phyloP scores from a whole-genome alignment of 2,113 vertebrate species.

The Toxotes chatareus region DNA sequence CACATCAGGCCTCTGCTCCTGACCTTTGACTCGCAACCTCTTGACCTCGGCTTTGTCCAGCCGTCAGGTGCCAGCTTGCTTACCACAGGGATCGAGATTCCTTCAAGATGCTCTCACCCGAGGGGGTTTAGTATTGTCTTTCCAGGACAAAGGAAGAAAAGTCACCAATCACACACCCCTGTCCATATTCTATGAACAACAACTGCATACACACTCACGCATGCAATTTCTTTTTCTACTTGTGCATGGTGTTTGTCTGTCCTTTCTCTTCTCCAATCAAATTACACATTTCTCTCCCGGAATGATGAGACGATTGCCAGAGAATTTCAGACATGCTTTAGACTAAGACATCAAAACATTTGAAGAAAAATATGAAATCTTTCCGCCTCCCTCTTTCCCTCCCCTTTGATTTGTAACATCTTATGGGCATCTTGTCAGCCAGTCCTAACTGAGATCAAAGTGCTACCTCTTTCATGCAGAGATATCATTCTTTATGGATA shows the following conservation, averaged over 20 bases:
- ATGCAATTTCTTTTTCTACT: neutral
- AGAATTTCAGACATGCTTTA: slow-evolving; percentile 45
- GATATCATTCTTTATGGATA: slow-evolving; percentile 41
- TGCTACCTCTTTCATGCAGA: slow-evolving; percentile 26
- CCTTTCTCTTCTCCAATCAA: neutral
- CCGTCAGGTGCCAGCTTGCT: slow-evolving; percentile 73
- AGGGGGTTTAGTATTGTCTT: slow-evolving; percentile 49
- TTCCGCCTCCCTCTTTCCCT: slow-evolving; percentile 18
- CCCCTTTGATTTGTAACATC: slow-evolving; percentile 58
- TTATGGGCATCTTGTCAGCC: slow-evolving; percentile 39
- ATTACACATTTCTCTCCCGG: slow-evolving; percentile 23
- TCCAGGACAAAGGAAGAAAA: slow-evolving; percentile 48
- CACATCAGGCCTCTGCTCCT: slow-evolving; percentile 40
- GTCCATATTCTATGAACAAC: neutral
- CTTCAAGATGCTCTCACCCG: slow-evolving; percentile 53
- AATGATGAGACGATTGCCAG: neutral
- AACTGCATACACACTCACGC: neutral
- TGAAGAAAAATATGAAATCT: slow-evolving; percentile 30
- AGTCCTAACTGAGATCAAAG: slow-evolving; percentile 58
- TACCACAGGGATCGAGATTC: slow-evolving; percentile 60
- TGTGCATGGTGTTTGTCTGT: slow-evolving; percentile 12
- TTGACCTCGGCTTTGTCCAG: slow-evolving; percentile 70
- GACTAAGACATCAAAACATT: slow-evolving; percentile 60
- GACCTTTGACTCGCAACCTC: slow-evolving; percentile 71
- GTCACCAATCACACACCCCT: slow-evolving; percentile 20